phyloP scores from a whole-genome alignment of 2,113 vertebrate species.

The Piliocolobus tephrosceles region DNA sequence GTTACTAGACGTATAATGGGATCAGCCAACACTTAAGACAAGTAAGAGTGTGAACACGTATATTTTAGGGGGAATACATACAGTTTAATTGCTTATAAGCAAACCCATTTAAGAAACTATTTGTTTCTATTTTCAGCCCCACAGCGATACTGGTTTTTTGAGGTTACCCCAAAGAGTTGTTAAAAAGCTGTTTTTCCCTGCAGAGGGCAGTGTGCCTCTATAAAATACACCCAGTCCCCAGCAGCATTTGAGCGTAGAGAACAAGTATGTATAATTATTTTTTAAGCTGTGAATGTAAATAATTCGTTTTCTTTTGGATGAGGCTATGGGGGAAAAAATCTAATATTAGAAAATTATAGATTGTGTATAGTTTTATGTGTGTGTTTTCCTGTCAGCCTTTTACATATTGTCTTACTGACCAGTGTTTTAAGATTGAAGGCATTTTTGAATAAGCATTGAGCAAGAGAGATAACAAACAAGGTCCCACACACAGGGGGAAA shows the following conservation, averaged over 20 bases:
- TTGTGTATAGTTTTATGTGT: not conserved
- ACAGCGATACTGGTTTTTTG: not conserved
- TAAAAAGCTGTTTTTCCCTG: constrained; percentile 72
- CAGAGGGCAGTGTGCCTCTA: constrained; percentile 87
- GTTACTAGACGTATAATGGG: not conserved
- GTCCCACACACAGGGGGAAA: not conserved
- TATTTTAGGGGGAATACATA: not conserved
- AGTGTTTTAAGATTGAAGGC: constrained; percentile 66
- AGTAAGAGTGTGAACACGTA: not conserved
- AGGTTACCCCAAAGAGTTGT: not conserved
- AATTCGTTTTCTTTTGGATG: constrained; percentile 77
- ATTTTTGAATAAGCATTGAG: constrained; percentile 74
- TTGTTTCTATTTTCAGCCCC: constrained; percentile 62
- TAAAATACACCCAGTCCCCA: constrained; percentile 16
- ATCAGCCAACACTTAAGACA: not conserved
- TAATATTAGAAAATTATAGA: constrained; percentile 75
- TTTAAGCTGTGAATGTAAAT: constrained; percentile 83
- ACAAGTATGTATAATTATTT: constrained; percentile 80
- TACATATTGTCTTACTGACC: constrained; percentile 70
- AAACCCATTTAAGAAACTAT: constrained; percentile 42
- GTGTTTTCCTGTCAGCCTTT: not conserved
- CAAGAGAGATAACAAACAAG: constrained; percentile 69
- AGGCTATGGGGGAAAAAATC: constrained; percentile 66
- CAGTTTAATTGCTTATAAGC: constrained; percentile 39
- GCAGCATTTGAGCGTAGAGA: constrained; percentile 40